Conservation (phyloP, 2,797 vertebrate species). For the Melopsittacus undulatus region DNA sequence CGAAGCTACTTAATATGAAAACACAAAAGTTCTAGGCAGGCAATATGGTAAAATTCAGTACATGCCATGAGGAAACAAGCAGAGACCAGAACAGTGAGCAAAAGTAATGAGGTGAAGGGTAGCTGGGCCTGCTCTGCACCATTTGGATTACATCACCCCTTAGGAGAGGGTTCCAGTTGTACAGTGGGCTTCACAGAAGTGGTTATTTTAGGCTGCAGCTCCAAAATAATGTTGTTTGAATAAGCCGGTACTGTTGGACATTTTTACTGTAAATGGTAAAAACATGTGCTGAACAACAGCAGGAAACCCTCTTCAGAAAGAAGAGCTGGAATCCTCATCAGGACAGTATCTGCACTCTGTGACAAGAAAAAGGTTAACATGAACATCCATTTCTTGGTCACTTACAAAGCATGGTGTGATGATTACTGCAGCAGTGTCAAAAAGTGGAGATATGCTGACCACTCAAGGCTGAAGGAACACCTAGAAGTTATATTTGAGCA, state of each 20-base stretch:
- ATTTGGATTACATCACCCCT: neutral
- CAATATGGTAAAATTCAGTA: neutral
- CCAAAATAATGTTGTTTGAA: neutral
- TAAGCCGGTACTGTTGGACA: neutral
- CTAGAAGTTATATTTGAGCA: neutral
- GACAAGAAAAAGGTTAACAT: neutral
- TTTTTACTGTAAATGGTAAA: neutral
- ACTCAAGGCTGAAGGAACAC: neutral
- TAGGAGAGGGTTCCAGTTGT: neutral
- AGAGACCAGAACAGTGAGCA: neutral
- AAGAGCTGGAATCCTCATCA: neutral
- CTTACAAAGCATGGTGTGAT: neutral
- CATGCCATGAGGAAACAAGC: neutral
- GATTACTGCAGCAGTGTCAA: neutral
- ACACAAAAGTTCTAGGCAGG: neutral
- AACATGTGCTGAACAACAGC: neutral
- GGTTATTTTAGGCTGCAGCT: neutral
- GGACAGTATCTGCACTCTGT: neutral
- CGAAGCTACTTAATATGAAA: neutral
- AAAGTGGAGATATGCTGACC: neutral
- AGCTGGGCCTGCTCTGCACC: neutral
- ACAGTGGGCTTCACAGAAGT: neutral
- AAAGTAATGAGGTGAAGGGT: neutral
- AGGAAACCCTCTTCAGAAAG: neutral
- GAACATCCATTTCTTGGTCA: neutral